Percentiles rank a stretch among this genome's conserved stretches.
Conservation (phyloP, 2,797 vertebrate genomes). For the Eurystomus glaucurus region DNA sequence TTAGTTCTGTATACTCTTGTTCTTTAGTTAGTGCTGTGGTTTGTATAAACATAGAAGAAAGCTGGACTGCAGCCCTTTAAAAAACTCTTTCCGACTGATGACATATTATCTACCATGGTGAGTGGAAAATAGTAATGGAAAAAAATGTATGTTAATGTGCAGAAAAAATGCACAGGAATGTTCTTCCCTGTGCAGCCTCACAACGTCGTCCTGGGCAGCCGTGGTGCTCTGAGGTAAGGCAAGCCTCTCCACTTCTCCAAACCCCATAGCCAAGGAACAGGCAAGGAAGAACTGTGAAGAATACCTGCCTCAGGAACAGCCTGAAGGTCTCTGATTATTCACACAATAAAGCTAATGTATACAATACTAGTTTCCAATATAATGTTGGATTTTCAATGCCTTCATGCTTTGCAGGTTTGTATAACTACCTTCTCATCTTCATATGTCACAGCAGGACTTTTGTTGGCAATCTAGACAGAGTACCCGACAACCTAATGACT, state of each 20-base stretch:
- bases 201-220: accelerated
- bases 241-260: neutral
- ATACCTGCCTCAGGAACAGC: neutral
- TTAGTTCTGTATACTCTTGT: neutral
- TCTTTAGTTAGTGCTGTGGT: neutral
- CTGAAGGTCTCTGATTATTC: neutral
- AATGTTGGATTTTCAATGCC: neutral
- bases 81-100: neutral
- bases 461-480: neutral
- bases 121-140: neutral
- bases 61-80: neutral
- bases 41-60: neutral
- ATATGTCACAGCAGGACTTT: neutral
- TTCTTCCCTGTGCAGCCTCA: neutral
- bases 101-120: neutral
- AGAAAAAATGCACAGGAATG: neutral
- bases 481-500: neutral
- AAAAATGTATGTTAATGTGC: neutral
- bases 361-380: neutral
- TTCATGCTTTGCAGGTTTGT: neutral
- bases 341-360: neutral
- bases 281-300: neutral
- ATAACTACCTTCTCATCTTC: neutral
- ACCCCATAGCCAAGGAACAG: neutral
- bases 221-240: neutral